Evolutionary conservation across 1,140 invertebrate genomes (phyloP), one percentile per base, ranked within the genome.

Genomic region (Drosophila ironensis): DNA sequence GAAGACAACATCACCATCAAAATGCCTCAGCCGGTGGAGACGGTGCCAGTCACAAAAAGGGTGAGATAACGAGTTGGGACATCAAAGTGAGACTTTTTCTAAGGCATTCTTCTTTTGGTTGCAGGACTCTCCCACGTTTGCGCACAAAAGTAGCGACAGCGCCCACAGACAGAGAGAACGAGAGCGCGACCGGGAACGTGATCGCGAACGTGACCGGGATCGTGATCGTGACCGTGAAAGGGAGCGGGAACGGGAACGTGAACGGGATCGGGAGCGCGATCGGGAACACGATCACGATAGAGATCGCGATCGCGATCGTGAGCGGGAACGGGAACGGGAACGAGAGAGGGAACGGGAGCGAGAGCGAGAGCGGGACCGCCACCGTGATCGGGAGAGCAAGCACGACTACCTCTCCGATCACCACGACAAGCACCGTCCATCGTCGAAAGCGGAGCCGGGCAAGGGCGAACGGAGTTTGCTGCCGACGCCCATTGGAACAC

Each of bases 1-100:
- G 92, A 92, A 53, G 92, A 92, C 88, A 92, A 92, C 84, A 92
- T 92, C 68, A 92, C 91, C 16, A 91, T 92, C 33, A 92, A 89
- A 67, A 91, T 92, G 89, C 91, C 92, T 3, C 51, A 72, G 30
- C 54, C 69, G 16, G 1, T 45, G n/a, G 74, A 80, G 11, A 20
- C 42, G 0, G 27, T 51, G 2, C 16, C 27, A 33, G 37, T 30
- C 17, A n/a, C 46, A 9, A 68, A 46, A n/a, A 48, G 74, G 38
- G 78, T 82, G 17, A 22, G 54, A 2, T 3, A 14, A 3, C 0
- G 6, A 7, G 8, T 11, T 25, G 5, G 14, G 0, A 2, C 0
- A 3, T 14, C 1, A n/a, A n/a, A 12, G 6, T 0, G 16, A 14
- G 1, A 11, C 19, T 7, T 0, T 2, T 4, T 14, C 2, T 12